Evolutionary conservation across 2,888 invertebrate species (phyloP).

Genomic region (Tanytarsus gracilentus): DNA sequence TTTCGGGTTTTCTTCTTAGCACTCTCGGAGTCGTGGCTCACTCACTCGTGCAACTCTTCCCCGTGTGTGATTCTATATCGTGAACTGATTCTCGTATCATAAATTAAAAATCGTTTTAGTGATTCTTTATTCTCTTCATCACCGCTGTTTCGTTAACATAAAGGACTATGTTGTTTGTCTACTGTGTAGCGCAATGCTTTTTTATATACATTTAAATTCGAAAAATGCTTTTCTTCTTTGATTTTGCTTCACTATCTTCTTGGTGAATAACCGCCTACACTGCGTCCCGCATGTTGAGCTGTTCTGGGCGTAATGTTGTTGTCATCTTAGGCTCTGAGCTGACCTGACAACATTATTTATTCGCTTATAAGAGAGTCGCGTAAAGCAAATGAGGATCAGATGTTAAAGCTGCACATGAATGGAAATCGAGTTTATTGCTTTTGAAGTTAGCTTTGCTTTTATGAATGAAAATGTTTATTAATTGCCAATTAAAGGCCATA

Average conservation of each 20-base stretch:
- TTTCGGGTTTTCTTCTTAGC: conserved; percentile 3
- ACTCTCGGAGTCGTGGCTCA: not conserved
- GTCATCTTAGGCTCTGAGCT: too few species aligned
- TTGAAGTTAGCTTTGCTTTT: not conserved
- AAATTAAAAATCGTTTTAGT: too few species aligned
- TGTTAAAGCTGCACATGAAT: conserved; percentile 6
- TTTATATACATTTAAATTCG: too few species aligned
- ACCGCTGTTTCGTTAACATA: conserved; percentile 3
- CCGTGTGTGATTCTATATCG: not conserved
- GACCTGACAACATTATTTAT: conserved; percentile 27
- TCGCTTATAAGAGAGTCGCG: conserved; percentile 9
- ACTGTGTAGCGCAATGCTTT: too few species aligned
- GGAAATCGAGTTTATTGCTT: conserved; percentile 2
- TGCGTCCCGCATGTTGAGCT: too few species aligned
- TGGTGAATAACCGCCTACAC: too few species aligned
- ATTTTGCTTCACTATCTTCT: too few species aligned
- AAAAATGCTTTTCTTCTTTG: too few species aligned
- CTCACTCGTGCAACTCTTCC: not conserved
- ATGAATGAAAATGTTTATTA: not conserved
- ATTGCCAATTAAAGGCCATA: too few species aligned
- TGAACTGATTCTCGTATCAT: conserved; percentile 6
- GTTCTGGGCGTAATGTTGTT: too few species aligned
- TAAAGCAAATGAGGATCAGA: not conserved
- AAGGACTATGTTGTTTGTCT: conserved; percentile 4
- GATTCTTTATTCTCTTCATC: not conserved